Evolutionary conservation across 1,140 invertebrate species (phyloP), one percentile per base, ranked within the genome.

Genomic region (Lasioglossum baleicum): DNA sequence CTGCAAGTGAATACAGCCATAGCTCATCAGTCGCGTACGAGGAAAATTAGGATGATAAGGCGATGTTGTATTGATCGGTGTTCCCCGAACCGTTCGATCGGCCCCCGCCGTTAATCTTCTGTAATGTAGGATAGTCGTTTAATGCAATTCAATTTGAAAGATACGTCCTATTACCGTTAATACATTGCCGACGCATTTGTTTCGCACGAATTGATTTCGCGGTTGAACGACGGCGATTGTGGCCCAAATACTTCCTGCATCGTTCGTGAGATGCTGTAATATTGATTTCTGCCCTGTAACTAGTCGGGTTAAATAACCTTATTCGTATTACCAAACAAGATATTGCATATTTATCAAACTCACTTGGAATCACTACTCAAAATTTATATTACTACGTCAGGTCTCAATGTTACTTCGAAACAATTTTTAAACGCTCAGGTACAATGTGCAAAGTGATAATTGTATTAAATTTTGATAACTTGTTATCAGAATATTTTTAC

Each of bases 31-130:
- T 53, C 44, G 81, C 77, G 75, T 68, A 66, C 66, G 71, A 63
- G 73, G 84, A 86, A 86, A 85, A 86, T 86, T 86, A 72, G 83
- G 64, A 86, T 56, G 80, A 86, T 84, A 85, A 77, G 83, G 68
- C n/a, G 72, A 74, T 67, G 65, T 51, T 17, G 42, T 64, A 83
- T 85, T 44, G 71, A 78, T 85, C 75, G 51, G 65, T 40, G 51
- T 65, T 63, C 75, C 20, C 73, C n/a, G 68, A 31, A 13, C 66
- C 63, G 20, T 81, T 83, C 72, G 74, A 75, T 63, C n/a, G 51
- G 26, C 7, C 40, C 51, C 20, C 48, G 53, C 66, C 51, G 76
- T 81, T 69, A 48, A 76, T 71, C 75, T 17, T 66, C 31, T 35
- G 61, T 83, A 70, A 80, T 61, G 26, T 60, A 40, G 42, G 56